These are phyloP conservation scores for Stomatorhinus walkeri DNA, from an alignment of 2,797 vertebrate genomes.

Conservation along the genomic window DNA sequence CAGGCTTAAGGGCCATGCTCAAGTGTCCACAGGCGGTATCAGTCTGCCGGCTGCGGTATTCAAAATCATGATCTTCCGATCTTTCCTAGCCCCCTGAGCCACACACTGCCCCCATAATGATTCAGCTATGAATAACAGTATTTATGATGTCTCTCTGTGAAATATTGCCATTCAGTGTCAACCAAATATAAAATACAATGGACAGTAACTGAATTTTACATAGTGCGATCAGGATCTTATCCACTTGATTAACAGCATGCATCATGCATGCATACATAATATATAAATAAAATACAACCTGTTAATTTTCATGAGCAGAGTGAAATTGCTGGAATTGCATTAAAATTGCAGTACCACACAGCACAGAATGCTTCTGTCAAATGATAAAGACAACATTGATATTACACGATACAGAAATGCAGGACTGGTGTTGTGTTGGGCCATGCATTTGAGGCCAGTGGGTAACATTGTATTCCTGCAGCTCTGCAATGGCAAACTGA, in stretches of 20 bases:
- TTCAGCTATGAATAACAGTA: slow-evolving; percentile 15
- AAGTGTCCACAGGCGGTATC: not conserved
- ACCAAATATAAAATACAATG: not conserved
- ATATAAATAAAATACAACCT: not conserved
- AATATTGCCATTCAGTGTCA: not conserved
- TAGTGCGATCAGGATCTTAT: not conserved
- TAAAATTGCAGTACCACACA: not conserved
- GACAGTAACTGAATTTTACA: not conserved
- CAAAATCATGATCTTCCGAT: not conserved
- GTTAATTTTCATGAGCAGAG: not conserved
- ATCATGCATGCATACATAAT: not conserved
- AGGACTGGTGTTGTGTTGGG: not conserved
- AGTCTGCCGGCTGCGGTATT: not conserved
- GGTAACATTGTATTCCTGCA: not conserved
- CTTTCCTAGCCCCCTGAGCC: not conserved
- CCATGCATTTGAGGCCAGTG: not conserved
- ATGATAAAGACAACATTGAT: not conserved
- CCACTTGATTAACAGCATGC: not conserved
- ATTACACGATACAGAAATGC: not conserved
- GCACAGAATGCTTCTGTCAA: not conserved
- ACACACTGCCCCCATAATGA: not conserved
- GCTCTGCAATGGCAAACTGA: not conserved
- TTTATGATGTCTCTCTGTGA: not conserved
- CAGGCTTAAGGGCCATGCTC: not conserved
- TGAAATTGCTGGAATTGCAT: not conserved